These are phyloP conservation scores for Morphnarchus princeps DNA, from an alignment of 2,113 vertebrate genomes.

Conservation along the genomic window DNA sequence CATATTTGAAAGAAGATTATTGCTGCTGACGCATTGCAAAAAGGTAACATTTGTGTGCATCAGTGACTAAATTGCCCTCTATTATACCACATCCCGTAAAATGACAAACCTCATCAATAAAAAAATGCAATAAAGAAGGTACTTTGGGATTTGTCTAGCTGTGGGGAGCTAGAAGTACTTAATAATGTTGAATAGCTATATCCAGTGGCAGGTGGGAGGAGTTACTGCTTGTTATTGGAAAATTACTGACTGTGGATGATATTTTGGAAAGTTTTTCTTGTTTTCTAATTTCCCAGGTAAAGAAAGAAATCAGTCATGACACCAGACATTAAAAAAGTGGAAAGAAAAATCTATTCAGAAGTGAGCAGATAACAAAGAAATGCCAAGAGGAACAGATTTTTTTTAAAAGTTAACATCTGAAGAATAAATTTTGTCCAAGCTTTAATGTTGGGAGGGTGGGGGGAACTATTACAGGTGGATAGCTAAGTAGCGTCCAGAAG, in stretches of 20 bases:
- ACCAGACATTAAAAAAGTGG: neutral
- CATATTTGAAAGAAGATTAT: slow-evolving; percentile 46
- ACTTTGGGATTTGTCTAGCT: slow-evolving; percentile 33
- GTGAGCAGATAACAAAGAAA: neutral
- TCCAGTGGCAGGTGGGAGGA: slow-evolving; percentile 9
- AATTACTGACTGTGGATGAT: neutral
- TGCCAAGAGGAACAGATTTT: neutral
- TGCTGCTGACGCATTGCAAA: slow-evolving; percentile 49
- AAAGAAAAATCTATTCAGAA: neutral
- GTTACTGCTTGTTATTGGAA: neutral
- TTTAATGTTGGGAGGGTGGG: neutral
- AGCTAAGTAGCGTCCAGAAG: neutral
- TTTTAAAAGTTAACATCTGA: neutral
- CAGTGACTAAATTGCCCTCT: slow-evolving; percentile 60
- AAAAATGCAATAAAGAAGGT: slow-evolving; percentile 29
- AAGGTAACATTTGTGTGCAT: slow-evolving; percentile 62
- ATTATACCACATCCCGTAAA: slow-evolving; percentile 55
- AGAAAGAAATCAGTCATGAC: neutral
- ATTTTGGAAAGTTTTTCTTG: neutral
- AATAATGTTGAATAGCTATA: neutral
- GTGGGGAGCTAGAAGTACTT: slow-evolving; percentile 6
- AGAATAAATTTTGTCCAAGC: neutral
- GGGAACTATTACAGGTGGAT: neutral
- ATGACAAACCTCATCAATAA: slow-evolving; percentile 62
- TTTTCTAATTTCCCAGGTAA: neutral